Conservation (phyloP, 2,797 vertebrate genomes). For the Clarias platycephalus region DNA sequence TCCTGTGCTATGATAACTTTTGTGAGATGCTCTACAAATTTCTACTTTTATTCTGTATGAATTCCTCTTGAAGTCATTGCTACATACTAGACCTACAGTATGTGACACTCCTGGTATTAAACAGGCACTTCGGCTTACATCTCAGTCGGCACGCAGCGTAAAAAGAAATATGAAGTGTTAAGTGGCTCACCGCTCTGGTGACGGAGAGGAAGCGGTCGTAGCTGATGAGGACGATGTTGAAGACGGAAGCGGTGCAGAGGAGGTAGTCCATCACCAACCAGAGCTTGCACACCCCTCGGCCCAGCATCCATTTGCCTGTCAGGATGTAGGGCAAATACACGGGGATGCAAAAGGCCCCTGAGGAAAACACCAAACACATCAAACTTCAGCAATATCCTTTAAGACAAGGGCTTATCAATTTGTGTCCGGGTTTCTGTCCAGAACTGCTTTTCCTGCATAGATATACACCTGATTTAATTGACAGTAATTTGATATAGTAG, state of each 20-base stretch:
- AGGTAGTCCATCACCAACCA: slow-evolving; percentile 87
- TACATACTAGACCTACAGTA: not conserved
- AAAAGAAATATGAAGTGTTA: slow-evolving; percentile 14
- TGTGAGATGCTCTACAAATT: not conserved
- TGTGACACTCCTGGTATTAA: not conserved
- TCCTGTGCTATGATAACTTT: not conserved
- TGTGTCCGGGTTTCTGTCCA: not conserved
- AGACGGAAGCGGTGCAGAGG: slow-evolving; percentile 85
- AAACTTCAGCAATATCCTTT: slow-evolving; percentile 3
- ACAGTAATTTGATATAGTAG: no score
- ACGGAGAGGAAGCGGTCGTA: slow-evolving; percentile 88
- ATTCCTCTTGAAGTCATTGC: not conserved
- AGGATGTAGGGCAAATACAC: slow-evolving; percentile 84
- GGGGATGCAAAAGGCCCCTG: slow-evolving; percentile 84
- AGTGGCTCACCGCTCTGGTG: slow-evolving; percentile 81
- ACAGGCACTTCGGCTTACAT: not conserved
- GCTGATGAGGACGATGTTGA: slow-evolving; percentile 90
- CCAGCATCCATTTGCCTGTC: slow-evolving; percentile 76
- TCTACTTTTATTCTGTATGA: no score
- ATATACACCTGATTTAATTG: not conserved
- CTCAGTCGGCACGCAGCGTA: not conserved
- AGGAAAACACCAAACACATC: slow-evolving; percentile 32
- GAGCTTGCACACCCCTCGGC: slow-evolving; percentile 77
- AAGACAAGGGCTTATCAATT: not conserved
- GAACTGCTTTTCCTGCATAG: not conserved